Evolutionary conservation across 2,113 vertebrate species (phyloP).

Genomic region (Phyllostomus discolor): DNA sequence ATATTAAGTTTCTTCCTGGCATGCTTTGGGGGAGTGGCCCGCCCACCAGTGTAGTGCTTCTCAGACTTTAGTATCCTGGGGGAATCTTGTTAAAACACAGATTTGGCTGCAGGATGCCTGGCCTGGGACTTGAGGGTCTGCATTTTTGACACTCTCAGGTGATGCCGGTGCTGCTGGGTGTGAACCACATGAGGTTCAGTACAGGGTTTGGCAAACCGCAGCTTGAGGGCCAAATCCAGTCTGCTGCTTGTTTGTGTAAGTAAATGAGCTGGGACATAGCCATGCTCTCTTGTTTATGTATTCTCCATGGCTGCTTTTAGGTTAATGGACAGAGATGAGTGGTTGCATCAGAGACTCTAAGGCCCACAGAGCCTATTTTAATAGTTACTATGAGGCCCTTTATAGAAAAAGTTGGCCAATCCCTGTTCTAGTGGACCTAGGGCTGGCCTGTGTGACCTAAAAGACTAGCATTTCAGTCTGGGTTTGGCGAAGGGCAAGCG

Average conservation of each 20-base stretch:
- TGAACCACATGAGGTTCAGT: neutral
- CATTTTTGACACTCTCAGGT: neutral
- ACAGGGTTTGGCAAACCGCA: neutral
- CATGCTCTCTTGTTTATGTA: neutral
- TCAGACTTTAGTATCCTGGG: neutral
- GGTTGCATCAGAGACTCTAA: neutral
- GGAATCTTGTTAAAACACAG: neutral
- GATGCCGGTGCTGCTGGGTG: neutral
- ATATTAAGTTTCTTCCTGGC: neutral
- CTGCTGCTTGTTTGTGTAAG: neutral
- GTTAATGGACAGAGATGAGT: neutral
- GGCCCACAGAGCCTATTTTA: conserved; percentile 5
- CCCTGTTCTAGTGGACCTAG: neutral
- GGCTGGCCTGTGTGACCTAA: neutral
- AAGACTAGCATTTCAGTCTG: neutral
- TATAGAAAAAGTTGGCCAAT: neutral
- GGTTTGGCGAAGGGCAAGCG: neutral
- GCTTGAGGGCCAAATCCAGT: neutral
- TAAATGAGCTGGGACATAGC: conserved; percentile 26
- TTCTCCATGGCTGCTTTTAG: neutral
- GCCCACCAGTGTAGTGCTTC: neutral
- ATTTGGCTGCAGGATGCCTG: neutral
- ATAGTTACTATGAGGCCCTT: neutral
- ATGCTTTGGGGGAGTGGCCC: neutral
- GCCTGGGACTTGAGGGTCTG: neutral